A percentile compares a stretch with the other conserved stretches of the same genome.
Evolutionary conservation across 2,888 invertebrate species (phyloP).

Genomic region (Lottia scabra): DNA sequence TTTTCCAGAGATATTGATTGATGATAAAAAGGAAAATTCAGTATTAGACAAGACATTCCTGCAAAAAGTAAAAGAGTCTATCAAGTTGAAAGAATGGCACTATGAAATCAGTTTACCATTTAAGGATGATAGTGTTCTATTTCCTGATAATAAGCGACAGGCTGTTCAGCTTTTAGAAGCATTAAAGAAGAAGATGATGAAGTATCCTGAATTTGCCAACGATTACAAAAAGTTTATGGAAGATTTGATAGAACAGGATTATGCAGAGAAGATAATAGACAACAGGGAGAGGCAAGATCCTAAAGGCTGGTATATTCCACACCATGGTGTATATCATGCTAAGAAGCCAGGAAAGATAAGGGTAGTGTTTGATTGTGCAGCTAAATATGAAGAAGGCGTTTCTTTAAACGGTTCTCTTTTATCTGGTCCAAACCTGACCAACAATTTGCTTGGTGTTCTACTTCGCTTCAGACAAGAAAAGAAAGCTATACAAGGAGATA

Average conservation of each 20-base stretch:
- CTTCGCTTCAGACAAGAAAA: conserved; percentile 7
- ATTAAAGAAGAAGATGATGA: conserved; percentile 8
- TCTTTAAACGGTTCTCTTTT: conserved; percentile 13
- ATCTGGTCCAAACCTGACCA: conserved; percentile 14
- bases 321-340: not conserved
- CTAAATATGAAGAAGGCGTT: conserved; percentile 13
- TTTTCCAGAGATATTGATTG: not conserved
- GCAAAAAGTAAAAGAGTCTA: conserved; percentile 15
- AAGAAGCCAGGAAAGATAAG: conserved; percentile 17
- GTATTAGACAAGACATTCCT: conserved; percentile 18
- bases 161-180: conserved; percentile 9
- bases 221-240: conserved; percentile 18
- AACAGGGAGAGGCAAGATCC: not conserved
- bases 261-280: conserved; percentile 8
- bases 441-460: conserved; percentile 7
- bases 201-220: conserved; percentile 6
- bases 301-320: not conserved
- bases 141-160: conserved; percentile 17
- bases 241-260: conserved; percentile 8
- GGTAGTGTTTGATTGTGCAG: conserved; percentile 17
- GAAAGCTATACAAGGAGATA: conserved; percentile 17
- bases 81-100: conserved; percentile 12
- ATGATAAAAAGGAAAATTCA: conserved; percentile 10
- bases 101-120: conserved; percentile 17
- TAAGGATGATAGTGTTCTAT: not conserved